phyloP scores from a whole-genome alignment of 2,797 vertebrate species.

The Pampus argenteus region DNA sequence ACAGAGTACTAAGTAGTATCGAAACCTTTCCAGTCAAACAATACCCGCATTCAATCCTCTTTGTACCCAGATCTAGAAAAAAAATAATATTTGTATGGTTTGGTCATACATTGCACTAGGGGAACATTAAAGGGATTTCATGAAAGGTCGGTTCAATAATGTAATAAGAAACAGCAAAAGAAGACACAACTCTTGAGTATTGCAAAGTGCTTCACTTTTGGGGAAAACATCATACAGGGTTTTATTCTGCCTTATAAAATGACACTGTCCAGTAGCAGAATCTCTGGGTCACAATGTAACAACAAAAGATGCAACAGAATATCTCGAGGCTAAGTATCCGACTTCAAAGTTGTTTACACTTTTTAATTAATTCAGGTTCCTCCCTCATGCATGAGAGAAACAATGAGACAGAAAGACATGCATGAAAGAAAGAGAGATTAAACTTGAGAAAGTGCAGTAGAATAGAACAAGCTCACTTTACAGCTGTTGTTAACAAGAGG shows the following conservation, averaged over 20 bases:
- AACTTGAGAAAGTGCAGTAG: slow-evolving; percentile 61
- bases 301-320: slow-evolving; percentile 46
- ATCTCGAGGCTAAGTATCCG: slow-evolving; percentile 52
- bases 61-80: too few relatives aligned
- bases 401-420: slow-evolving; percentile 36
- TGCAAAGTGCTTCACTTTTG: background rate
- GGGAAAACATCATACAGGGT: background rate
- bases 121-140: slow-evolving; percentile 18
- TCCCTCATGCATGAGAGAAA: slow-evolving; percentile 50
- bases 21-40: too few relatives aligned
- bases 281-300: slow-evolving; percentile 27
- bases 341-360: slow-evolving; percentile 71
- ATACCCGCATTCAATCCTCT: too few relatives aligned
- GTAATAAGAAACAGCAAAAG: slow-evolving; percentile 6
- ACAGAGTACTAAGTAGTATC: too few relatives aligned
- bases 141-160: slow-evolving; percentile 22
- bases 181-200: background rate
- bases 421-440: slow-evolving; percentile 67
- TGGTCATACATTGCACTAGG: background rate
- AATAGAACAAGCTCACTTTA: slow-evolving; percentile 75
- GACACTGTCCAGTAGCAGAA: slow-evolving; percentile 35
- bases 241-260: slow-evolving; percentile 29
- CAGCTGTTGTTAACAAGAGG: slow-evolving; percentile 76
- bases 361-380: slow-evolving; percentile 68
- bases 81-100: too few relatives aligned